phyloP scores from a whole-genome alignment of 2,888 invertebrate genomes.

The Helicoverpa assulta region DNA sequence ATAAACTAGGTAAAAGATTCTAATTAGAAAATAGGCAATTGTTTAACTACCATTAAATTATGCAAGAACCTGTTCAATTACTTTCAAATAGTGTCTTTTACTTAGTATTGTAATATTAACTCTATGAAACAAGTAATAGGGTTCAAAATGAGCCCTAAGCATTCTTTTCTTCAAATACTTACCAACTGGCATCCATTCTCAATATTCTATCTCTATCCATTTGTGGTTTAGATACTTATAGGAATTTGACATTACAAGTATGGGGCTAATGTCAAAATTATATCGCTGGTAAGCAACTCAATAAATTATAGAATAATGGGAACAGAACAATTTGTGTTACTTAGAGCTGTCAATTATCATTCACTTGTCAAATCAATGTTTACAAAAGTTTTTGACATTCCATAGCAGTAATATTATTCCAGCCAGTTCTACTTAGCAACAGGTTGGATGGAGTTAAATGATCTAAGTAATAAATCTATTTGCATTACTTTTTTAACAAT shows the following conservation, averaged over 20 bases:
- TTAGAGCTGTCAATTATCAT: constrained; percentile 14
- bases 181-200: neutral
- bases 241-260: no score
- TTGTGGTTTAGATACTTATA: no score
- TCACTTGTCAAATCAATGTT: neutral
- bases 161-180: neutral
- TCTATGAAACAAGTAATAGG: accelerated
- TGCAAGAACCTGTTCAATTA: neutral
- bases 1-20: neutral
- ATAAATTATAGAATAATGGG: no score
- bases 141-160: neutral
- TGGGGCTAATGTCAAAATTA: no score
- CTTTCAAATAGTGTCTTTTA: constrained; percentile 1
- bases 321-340: no score
- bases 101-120: neutral
- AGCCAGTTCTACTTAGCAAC: neutral
- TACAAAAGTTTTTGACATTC: neutral
- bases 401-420: neutral
- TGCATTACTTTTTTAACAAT: neutral
- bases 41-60: neutral
- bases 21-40: constrained; percentile 13
- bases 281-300: no score
- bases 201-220: no score
- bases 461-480: neutral
- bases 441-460: neutral